Conservation (phyloP, 2,888 invertebrate genomes). For the Eurois occulta region DNA sequence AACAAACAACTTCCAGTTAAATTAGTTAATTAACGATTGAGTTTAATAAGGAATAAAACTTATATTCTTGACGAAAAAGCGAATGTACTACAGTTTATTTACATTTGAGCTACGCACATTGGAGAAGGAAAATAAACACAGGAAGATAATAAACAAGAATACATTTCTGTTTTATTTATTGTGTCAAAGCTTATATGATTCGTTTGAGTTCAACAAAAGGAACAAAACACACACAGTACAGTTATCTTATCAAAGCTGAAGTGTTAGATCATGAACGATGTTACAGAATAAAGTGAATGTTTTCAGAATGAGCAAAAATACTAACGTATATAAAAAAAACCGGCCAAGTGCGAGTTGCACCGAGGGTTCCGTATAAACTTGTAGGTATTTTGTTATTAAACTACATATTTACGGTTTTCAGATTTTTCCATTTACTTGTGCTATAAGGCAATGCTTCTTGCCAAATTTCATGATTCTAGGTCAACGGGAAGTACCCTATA, state of each 20-base stretch:
- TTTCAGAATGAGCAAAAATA: slow-evolving; percentile 4
- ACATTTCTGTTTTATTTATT: slow-evolving; percentile 26
- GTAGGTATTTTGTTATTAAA: too few species aligned
- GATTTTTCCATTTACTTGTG: too few species aligned
- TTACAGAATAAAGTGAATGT: slow-evolving; percentile 10
- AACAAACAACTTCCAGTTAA: too few species aligned
- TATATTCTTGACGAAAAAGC: background rate
- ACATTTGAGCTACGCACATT: background rate
- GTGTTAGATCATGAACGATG: slow-evolving; percentile 3
- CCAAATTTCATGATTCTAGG: too few species aligned
- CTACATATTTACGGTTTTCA: too few species aligned
- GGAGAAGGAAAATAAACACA: background rate
- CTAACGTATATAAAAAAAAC: background rate
- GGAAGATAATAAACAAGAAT: background rate
- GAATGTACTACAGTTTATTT: background rate
- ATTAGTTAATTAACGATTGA: too few species aligned
- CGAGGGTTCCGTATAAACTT: too few species aligned
- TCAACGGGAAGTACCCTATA: too few species aligned
- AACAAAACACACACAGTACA: slow-evolving; percentile 1
- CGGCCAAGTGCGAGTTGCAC: too few species aligned
- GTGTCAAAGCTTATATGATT: slow-evolving; percentile 18
- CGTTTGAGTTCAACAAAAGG: slow-evolving; percentile 24
- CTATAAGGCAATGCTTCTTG: too few species aligned
- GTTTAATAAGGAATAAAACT: too few species aligned
- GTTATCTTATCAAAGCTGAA: slow-evolving; percentile 19